Percentiles rank a stretch among this genome's conserved stretches.
phyloP scores from a whole-genome alignment of 2,888 invertebrate genomes.

The Lepidochrysops patricia region DNA sequence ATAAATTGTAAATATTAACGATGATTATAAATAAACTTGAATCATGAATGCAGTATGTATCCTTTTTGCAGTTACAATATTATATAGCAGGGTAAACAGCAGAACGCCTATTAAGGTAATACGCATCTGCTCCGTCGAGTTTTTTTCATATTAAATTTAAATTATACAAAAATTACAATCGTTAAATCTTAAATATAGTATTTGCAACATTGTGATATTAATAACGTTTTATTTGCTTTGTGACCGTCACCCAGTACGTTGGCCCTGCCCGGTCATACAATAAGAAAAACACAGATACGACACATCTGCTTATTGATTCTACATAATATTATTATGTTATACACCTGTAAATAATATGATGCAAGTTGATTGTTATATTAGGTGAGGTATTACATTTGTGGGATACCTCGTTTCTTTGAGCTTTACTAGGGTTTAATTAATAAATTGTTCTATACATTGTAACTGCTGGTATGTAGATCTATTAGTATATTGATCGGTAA shows the following conservation, averaged over 20 bases:
- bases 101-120: background rate
- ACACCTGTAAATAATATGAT: constrained; percentile 1
- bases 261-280: constrained; percentile 31
- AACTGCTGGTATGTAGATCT: background rate
- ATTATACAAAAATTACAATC: constrained; percentile 22
- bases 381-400: background rate
- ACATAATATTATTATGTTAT: constrained; percentile 9
- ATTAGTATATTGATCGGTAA: background rate
- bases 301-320: constrained; percentile 8
- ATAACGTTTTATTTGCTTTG: constrained; percentile 51
- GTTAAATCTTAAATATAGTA: constrained; percentile 30
- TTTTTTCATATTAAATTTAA: constrained; percentile 8
- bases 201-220: constrained; percentile 41
- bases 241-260: constrained; percentile 40
- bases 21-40: background rate
- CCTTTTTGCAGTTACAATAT: background rate
- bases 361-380: background rate
- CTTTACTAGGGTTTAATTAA: background rate
- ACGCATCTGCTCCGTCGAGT: background rate
- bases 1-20: too few relatives aligned
- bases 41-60: background rate
- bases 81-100: background rate
- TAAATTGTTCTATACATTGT: background rate
- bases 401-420: background rate
- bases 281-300: constrained; percentile 20